Conservation (phyloP, 30 jellyfish, hydroid and myxozoan species). For the Haliclystus octoradiatus region DNA sequence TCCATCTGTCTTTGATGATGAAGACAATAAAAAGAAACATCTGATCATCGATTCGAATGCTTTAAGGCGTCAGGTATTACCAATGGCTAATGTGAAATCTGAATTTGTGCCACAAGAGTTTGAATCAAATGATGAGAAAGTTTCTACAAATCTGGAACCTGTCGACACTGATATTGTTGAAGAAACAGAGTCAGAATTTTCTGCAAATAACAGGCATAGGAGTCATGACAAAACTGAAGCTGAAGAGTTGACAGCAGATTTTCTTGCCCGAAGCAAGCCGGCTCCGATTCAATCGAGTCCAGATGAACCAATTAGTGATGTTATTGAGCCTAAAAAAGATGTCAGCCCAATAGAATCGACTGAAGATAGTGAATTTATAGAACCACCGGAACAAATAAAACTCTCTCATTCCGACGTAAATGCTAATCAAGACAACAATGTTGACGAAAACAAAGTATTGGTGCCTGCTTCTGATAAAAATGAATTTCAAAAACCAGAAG, state of each 20-base stretch:
- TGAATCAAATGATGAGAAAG: background rate
- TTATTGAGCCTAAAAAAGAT: background rate
- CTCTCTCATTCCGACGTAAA: background rate
- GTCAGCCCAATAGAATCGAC: background rate
- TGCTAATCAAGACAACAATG: background rate
- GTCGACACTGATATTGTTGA: background rate
- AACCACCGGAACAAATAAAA: background rate
- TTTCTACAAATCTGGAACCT: background rate
- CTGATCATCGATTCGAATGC: background rate
- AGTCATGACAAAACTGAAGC: background rate
- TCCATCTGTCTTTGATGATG: background rate
- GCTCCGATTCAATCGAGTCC: background rate
- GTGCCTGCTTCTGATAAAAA: background rate
- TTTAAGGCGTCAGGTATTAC: background rate
- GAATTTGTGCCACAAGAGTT: background rate
- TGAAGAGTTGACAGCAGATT: background rate
- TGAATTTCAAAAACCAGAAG: background rate
- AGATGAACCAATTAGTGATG: background rate
- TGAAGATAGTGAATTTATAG: background rate
- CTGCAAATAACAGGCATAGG: background rate
- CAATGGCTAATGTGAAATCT: background rate
- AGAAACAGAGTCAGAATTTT: background rate
- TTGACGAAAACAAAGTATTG: background rate
- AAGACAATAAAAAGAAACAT: background rate
- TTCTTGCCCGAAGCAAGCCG: background rate